Base-by-base conservation (phyloP, 2,888 invertebrate genomes). In the Myopa testacea region DNA sequence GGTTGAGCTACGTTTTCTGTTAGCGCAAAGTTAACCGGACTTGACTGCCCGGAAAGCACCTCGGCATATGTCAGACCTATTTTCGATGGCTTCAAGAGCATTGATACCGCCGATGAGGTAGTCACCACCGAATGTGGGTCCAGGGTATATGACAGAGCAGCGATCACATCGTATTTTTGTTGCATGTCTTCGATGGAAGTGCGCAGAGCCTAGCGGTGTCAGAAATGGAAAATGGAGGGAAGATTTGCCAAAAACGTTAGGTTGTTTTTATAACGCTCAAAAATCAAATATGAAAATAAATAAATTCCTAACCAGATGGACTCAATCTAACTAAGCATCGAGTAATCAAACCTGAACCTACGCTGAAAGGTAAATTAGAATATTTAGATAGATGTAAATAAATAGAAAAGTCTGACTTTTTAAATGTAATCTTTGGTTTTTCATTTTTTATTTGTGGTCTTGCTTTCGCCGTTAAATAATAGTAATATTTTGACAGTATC, bases 91-190 rank as follows among this genome's bases (percentile, higher is more conserved):
- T 89, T 90, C 82, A 90, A 87, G 84, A 89, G 88, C 86, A 90
- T 89, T 85, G 90, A 90, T 84, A 91, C 90, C 86, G 90, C 85
- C 80, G 89, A 89, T 81, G 90, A 88, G 83, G 88, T 88, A 78
- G 89, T 90, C 88, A 91, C 91, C 88, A 91, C 88, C 85, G 89
- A 89, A 86, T 93, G 92, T 86, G 95, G 94, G 91, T 95, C 95
- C 92, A 94, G 90, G 89, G 91, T 92, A 91, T 92, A 93, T 90
- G 94, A 93, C 89, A 92, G 91, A 90, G 92, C 92, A 89, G 92
- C 92, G 91, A 94, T 92, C 89, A 92, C 91, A 91, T 93, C 92
- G 91, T 93, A 93, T 90, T 92, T 93, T 90, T 92, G 92, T 91
- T 91, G 91, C 91, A 90, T 91, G 91, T 91, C 92, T 89, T 92